A percentile compares a stretch with the other conserved stretches of the same genome.
Conservation (phyloP, 2,888 invertebrate genomes). For the Calameuta idolon region DNA sequence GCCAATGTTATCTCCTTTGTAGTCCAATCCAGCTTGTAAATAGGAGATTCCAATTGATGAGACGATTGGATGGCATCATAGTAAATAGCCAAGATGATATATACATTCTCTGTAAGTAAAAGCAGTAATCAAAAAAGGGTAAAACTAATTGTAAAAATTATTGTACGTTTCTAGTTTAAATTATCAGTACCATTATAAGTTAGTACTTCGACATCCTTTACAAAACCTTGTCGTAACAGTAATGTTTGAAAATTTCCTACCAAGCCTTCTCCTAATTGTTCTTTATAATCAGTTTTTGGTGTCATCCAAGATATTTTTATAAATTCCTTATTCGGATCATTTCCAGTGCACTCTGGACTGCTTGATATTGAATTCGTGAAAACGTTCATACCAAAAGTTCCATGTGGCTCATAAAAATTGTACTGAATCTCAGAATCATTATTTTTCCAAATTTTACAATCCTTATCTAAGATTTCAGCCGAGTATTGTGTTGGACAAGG, state of each 20-base stretch:
- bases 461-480: conserved; percentile 34
- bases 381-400: conserved; percentile 39
- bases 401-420: conserved; percentile 39
- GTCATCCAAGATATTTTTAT: conserved; percentile 45
- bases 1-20: conserved; percentile 29
- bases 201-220: conserved; percentile 46
- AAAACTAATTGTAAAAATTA: not conserved
- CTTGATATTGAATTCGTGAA: conserved; percentile 40
- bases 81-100: conserved; percentile 49
- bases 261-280: conserved; percentile 9
- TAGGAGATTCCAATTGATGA: conserved; percentile 42
- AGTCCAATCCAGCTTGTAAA: conserved; percentile 45
- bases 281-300: not conserved
- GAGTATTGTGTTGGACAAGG: conserved; percentile 43
- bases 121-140: not conserved
- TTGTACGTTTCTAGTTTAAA: not conserved
- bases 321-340: conserved; percentile 29
- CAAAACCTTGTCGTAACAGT: conserved; percentile 32
- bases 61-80: conserved; percentile 40
- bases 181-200: conserved; percentile 32
- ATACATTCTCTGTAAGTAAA: conserved; percentile 38
- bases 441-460: conserved; percentile 24
- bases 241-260: conserved; percentile 24
- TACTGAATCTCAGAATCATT: conserved; percentile 30
- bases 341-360: conserved; percentile 33